A percentile compares a stretch with the other conserved stretches of the same genome.
These are phyloP conservation scores for Cirrhinus molitorella DNA, from an alignment of 2,797 vertebrate species.

Conservation along the genomic window DNA sequence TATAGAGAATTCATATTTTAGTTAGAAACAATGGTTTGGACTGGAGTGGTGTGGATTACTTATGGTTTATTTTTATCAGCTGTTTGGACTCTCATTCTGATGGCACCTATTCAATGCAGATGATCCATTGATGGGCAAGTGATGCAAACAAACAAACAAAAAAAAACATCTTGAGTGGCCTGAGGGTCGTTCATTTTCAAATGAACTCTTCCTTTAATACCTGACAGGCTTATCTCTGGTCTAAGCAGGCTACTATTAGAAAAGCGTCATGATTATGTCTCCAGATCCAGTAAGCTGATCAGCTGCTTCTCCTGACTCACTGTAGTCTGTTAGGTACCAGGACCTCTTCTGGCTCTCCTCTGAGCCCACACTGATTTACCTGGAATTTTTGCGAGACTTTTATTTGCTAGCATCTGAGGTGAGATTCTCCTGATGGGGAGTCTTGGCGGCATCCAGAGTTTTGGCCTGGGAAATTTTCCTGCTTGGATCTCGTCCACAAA, in stretches of 20 bases:
- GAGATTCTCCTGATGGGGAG: slow-evolving; percentile 50
- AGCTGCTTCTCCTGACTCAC: neutral
- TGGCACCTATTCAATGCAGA: neutral
- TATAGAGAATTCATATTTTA: neutral
- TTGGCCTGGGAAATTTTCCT: slow-evolving; percentile 56
- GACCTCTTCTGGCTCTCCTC: slow-evolving; percentile 56
- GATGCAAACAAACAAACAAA: neutral
- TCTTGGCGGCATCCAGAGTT: slow-evolving; percentile 37
- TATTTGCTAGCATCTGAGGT: slow-evolving; percentile 57
- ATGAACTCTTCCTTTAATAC: neutral
- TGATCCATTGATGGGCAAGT: fast-evolving
- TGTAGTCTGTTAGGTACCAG: slow-evolving; percentile 33
- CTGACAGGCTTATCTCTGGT: neutral
- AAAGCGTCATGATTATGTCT: slow-evolving; percentile 18
- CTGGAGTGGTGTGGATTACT: neutral
- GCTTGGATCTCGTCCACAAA: slow-evolving; percentile 81
- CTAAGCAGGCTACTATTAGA: slow-evolving; percentile 5
- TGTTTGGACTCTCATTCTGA: neutral
- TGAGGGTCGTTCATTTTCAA: neutral
- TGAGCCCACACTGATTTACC: slow-evolving; percentile 42
- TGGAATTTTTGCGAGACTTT: slow-evolving; percentile 55
- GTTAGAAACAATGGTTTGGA: neutral
- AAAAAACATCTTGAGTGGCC: neutral
- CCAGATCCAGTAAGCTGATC: neutral
- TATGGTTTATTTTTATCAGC: neutral